phyloP scores from a whole-genome alignment of 2,113 vertebrate species.

The Apteryx owenii region DNA sequence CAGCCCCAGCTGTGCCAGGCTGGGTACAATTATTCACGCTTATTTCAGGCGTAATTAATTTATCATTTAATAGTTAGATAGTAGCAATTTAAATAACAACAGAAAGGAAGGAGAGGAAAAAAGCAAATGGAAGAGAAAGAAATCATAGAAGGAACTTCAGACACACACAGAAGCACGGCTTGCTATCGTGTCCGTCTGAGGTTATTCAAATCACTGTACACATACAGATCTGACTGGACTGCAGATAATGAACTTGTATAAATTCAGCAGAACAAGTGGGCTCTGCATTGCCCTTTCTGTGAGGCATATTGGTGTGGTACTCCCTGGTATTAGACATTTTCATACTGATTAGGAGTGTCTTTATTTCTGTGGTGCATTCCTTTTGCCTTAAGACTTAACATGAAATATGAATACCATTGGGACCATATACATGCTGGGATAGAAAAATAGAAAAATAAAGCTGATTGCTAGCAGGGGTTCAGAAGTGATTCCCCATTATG shows the following conservation, averaged over 20 bases:
- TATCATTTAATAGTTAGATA: conserved; percentile 25
- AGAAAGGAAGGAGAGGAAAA: neutral
- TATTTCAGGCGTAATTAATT: conserved; percentile 49
- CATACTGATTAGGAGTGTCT: conserved; percentile 23
- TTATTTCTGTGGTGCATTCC: conserved; percentile 32
- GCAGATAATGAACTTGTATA: conserved; percentile 18
- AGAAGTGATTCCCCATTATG: neutral
- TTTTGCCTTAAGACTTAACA: neutral
- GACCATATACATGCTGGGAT: neutral
- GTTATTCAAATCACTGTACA: conserved; percentile 31
- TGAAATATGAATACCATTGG: conserved; percentile 9
- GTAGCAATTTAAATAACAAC: conserved; percentile 4
- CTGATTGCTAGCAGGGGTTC: neutral
- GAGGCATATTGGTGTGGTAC: neutral
- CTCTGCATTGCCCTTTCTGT: conserved; percentile 39
- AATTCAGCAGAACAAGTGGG: conserved; percentile 41
- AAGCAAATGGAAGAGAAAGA: conserved; percentile 5
- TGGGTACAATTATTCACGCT: neutral
- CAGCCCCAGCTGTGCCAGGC: neutral
- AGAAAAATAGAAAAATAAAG: neutral
- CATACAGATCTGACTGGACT: conserved; percentile 42
- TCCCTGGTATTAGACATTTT: conserved; percentile 2
- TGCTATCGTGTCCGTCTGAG: neutral
- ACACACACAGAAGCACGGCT: neutral
- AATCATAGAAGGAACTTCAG: neutral